Conservation (phyloP, 2,113 vertebrate genomes). For the Plestiodon gilberti region DNA sequence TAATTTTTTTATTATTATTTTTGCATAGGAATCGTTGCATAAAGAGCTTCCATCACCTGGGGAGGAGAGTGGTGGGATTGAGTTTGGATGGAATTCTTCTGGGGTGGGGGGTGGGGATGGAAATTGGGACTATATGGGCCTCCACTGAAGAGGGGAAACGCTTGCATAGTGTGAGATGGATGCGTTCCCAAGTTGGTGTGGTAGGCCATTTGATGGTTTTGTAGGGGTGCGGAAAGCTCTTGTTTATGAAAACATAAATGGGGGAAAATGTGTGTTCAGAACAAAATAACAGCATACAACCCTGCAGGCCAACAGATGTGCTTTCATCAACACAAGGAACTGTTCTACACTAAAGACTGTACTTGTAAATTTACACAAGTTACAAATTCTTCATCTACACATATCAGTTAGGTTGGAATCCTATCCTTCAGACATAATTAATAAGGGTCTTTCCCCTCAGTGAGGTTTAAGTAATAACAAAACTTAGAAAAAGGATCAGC, state of each 20-base stretch:
- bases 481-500: neutral
- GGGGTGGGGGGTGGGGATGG: too few species aligned
- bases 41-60: conserved; percentile 13
- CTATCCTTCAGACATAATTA: neutral
- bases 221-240: neutral
- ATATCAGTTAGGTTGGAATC: neutral
- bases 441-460: neutral
- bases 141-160: neutral
- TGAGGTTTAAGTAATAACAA: neutral
- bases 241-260: neutral
- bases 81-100: neutral
- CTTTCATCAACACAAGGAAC: neutral
- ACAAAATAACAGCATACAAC: neutral
- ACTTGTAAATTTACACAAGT: neutral
- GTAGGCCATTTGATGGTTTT: neutral
- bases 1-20: neutral
- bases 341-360: neutral
- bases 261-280: neutral
- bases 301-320: neutral
- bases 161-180: conserved; percentile 37
- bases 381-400: neutral
- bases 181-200: neutral
- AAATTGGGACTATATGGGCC: neutral
- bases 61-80: neutral
- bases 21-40: conserved; percentile 47